These are phyloP conservation scores for Steatocranus sp. DNA, from an alignment of 2,797 vertebrate species.

Conservation along the genomic window DNA sequence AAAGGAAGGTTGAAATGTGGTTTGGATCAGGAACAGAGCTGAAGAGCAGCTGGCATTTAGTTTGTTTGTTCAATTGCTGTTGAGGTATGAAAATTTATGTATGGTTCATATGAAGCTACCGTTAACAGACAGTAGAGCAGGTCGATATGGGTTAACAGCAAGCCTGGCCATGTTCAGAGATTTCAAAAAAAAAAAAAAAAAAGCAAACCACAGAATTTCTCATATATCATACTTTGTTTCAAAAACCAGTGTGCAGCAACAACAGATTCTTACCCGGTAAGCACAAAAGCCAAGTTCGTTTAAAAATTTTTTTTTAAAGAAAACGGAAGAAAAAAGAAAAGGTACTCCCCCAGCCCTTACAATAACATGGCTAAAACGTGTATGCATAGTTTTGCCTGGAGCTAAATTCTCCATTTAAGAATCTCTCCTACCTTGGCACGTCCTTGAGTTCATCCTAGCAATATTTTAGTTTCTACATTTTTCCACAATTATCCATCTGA, in stretches of 20 bases:
- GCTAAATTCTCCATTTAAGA: background rate
- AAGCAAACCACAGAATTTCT: background rate
- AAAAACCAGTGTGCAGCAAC: background rate
- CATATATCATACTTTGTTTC: background rate
- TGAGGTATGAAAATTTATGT: background rate
- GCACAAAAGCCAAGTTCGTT: background rate
- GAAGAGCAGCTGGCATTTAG: background rate
- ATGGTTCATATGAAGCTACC: background rate
- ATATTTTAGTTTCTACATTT: background rate
- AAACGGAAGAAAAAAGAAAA: background rate
- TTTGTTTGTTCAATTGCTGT: background rate
- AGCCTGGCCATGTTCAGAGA: background rate
- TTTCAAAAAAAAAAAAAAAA: background rate
- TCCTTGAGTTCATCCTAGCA: background rate
- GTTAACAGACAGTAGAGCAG: background rate
- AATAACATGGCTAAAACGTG: background rate
- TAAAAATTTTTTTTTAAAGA: rapidly evolving
- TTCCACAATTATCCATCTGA: background rate
- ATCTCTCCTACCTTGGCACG: background rate
- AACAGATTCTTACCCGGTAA: background rate
- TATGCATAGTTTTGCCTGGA: background rate
- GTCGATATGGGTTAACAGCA: background rate
- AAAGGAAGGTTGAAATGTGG: background rate
- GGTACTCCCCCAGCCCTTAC: background rate
- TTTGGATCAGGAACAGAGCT: background rate